Percentiles rank a stretch among this genome's conserved stretches.
Conservation (phyloP, 2,888 invertebrate species). For the Glyphotaelius pellucidus region DNA sequence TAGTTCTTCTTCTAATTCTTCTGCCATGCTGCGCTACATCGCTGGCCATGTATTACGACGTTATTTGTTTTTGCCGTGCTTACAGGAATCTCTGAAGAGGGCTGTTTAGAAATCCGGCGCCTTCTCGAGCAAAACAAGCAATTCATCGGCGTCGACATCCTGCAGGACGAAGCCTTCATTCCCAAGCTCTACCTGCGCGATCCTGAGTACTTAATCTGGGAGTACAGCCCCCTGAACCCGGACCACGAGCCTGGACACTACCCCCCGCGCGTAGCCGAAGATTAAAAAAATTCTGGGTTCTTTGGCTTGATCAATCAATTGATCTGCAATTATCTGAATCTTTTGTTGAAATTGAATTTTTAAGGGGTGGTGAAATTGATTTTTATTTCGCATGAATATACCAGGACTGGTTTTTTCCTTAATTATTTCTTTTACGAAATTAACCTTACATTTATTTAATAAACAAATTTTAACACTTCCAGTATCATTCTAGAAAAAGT, state of each 20-base stretch:
- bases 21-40: no score
- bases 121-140: conserved; percentile 74
- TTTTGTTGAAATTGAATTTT: not conserved
- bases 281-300: not conserved
- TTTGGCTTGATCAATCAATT: not conserved
- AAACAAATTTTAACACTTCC: no score
- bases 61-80: conserved; percentile 3
- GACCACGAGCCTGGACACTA: conserved; percentile 73
- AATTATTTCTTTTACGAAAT: no score
- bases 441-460: no score
- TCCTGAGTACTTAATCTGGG: conserved; percentile 76
- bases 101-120: conserved; percentile 73
- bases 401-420: no score
- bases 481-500: no score
- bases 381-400: not conserved
- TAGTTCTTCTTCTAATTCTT: no score
- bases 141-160: conserved; percentile 71
- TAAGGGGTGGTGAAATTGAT: not conserved
- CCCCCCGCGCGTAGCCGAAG: conserved; percentile 72
- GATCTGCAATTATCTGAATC: not conserved
- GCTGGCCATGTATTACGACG: conserved; percentile 46
- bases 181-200: conserved; percentile 75
- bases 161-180: conserved; percentile 73
- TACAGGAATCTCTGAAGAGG: conserved; percentile 75
- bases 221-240: conserved; percentile 76